Percentiles rank a stretch among this genome's conserved stretches.
Evolutionary conservation across 2,888 invertebrate species (phyloP).

Genomic region (Lasioglossum oenotherae): DNA sequence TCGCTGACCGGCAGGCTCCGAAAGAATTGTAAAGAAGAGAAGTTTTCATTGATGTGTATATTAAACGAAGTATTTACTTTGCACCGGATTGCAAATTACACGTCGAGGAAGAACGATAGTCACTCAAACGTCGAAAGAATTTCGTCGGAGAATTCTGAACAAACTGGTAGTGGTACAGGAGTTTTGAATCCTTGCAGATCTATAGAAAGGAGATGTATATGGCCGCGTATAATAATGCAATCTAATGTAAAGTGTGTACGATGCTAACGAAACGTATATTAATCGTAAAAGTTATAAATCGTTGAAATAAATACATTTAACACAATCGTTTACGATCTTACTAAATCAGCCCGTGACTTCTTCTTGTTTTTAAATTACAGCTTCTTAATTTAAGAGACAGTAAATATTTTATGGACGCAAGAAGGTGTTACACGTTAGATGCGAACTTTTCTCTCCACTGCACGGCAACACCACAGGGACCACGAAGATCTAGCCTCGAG

Average conservation of each 20-base stretch:
- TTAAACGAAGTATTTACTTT: conserved; percentile 18
- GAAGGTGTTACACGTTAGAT: too few relatives aligned
- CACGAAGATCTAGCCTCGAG: too few relatives aligned
- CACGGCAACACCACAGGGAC: too few relatives aligned
- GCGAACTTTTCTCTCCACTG: too few relatives aligned
- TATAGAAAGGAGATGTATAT: conserved; percentile 8
- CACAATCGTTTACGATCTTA: background rate
- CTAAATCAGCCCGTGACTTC: background rate
- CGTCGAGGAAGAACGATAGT: background rate
- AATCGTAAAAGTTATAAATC: conserved; percentile 29
- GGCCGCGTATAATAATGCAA: conserved; percentile 32
- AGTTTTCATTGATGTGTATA: conserved; percentile 1
- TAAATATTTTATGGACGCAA: too few relatives aligned
- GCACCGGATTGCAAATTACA: conserved; percentile 15
- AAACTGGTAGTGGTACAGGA: background rate
- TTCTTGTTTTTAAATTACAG: background rate
- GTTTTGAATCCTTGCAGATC: background rate
- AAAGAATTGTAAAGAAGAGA: background rate
- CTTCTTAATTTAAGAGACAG: background rate
- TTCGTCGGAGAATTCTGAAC: background rate
- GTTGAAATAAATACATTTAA: conserved; percentile 30
- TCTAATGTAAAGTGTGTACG: conserved; percentile 32
- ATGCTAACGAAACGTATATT: conserved; percentile 33
- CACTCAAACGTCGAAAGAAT: background rate
- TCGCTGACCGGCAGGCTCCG: background rate